phyloP scores from a whole-genome alignment of 2,797 vertebrate genomes.

The Vireo griseus region DNA sequence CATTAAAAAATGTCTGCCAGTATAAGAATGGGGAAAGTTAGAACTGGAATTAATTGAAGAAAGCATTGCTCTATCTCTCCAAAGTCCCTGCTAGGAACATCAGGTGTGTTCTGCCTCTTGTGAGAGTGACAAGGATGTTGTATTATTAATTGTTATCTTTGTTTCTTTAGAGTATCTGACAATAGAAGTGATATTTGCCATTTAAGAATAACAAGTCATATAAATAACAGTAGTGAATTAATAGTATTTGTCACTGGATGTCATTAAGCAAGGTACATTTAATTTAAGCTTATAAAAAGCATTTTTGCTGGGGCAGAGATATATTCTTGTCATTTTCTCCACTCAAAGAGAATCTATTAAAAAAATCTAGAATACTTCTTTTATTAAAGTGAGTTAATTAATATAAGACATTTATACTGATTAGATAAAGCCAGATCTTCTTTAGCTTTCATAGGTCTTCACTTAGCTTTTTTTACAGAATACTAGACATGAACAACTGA shows the following conservation, averaged over 20 bases:
- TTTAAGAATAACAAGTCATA: not conserved
- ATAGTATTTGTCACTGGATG: not conserved
- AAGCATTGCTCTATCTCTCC: not conserved
- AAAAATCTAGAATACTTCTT: not conserved
- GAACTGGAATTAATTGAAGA: not conserved
- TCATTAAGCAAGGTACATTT: not conserved
- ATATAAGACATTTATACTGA: not conserved
- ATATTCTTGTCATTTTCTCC: not conserved
- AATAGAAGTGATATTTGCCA: not conserved
- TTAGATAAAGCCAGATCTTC: not conserved
- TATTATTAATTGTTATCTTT: not conserved
- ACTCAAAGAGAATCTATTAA: not conserved
- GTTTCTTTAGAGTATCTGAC: not conserved
- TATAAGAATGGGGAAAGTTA: not conserved
- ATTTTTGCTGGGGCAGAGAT: not conserved
- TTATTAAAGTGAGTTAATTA: not conserved
- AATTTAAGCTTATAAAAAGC: not conserved
- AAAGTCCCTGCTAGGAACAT: not conserved
- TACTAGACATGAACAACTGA: not conserved
- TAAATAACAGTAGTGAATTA: not conserved
- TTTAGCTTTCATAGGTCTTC: not conserved
- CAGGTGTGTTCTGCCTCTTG: not conserved
- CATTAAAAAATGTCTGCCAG: not conserved
- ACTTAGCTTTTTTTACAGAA: not conserved
- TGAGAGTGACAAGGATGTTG: fast-evolving